Evolutionary conservation across 2,797 vertebrate species (phyloP).

Genomic region (Scolopax rusticola): DNA sequence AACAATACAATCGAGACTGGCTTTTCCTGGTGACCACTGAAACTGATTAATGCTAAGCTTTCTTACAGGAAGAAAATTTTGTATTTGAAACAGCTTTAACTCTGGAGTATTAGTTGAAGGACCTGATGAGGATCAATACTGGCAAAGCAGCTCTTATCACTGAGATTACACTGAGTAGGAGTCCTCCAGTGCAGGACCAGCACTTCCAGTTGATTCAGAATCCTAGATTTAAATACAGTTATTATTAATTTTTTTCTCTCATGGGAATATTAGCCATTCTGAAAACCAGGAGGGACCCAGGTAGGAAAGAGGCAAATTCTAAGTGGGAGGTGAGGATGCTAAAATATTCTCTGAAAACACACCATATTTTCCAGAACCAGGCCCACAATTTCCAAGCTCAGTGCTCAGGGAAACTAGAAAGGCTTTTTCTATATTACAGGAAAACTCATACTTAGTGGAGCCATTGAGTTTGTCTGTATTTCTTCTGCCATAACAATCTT

Average conservation of each 20-base stretch:
- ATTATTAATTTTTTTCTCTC: not conserved
- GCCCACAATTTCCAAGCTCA: not conserved
- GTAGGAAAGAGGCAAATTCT: not conserved
- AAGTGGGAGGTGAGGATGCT: not conserved
- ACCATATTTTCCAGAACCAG: not conserved
- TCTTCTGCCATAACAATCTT: conserved; percentile 31
- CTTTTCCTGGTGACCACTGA: not conserved
- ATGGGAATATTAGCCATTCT: not conserved
- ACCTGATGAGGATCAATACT: not conserved
- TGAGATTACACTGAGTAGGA: not conserved
- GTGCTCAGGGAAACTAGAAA: not conserved
- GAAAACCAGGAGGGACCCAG: not conserved
- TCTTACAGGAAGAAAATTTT: not conserved
- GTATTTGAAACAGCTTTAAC: not conserved
- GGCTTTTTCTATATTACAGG: not conserved
- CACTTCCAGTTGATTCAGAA: not conserved
- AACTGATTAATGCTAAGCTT: not conserved
- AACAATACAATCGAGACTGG: not conserved
- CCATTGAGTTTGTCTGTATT: conserved; percentile 9
- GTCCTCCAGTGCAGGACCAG: not conserved
- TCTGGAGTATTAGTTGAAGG: not conserved
- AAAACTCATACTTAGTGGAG: conserved; percentile 10
- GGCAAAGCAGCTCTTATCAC: not conserved
- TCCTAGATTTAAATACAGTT: not conserved
- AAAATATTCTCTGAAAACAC: not conserved